Evolutionary conservation across 1,140 invertebrate species (phyloP).

Genomic region (Chymomyza costata): DNA sequence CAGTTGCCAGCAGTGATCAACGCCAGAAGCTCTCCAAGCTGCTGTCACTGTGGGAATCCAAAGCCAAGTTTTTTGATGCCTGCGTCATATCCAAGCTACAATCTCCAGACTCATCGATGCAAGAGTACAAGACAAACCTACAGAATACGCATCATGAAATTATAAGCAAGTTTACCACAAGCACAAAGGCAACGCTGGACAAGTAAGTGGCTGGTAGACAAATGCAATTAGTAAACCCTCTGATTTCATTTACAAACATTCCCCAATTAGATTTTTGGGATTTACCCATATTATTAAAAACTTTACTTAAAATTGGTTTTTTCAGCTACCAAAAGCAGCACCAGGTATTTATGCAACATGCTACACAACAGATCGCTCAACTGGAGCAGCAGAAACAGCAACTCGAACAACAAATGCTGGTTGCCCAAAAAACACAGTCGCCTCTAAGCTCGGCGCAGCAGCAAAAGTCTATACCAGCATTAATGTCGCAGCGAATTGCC

Average conservation of each 20-base stretch:
- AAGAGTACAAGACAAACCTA: constrained; percentile 89
- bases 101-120: constrained; percentile 85
- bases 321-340: constrained; percentile 91
- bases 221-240: no score
- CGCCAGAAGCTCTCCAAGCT: constrained; percentile 93
- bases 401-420: constrained; percentile 81
- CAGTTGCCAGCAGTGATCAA: constrained; percentile 90
- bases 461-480: constrained; percentile 48
- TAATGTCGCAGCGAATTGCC: constrained; percentile 45
- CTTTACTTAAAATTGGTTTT: background rate
- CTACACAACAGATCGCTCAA: constrained; percentile 90
- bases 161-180: constrained; percentile 84
- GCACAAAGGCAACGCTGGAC: constrained; percentile 86
- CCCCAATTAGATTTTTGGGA: no score
- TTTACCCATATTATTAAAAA: no score
- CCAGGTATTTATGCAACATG: constrained; percentile 94
- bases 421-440: constrained; percentile 51
- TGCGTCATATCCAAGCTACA: constrained; percentile 90
- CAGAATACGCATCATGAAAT: constrained; percentile 85
- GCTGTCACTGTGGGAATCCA: constrained; percentile 95
- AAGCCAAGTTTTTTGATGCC: constrained; percentile 93
- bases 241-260: no score
- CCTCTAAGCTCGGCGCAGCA: constrained; percentile 20
- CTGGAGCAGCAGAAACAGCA: constrained; percentile 87
- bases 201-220: constrained; percentile 78